These are phyloP conservation scores for Leucosticte australis DNA, from an alignment of 2,113 vertebrate species.

Conservation along the genomic window DNA sequence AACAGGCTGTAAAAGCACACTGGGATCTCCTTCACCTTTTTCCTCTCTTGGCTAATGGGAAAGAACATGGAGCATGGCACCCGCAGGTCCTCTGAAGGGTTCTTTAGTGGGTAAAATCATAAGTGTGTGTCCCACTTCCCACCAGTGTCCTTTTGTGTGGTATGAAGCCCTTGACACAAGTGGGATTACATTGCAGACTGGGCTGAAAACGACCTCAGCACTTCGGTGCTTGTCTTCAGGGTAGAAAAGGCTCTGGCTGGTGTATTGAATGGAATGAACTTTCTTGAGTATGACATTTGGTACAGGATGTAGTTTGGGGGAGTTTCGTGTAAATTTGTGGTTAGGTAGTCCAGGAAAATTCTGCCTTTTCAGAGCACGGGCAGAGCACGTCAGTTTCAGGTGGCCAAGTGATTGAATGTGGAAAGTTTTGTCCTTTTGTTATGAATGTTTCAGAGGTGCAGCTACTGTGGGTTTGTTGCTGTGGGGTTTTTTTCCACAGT, in stretches of 20 bases:
- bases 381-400: background rate
- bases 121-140: background rate
- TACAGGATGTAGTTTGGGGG: background rate
- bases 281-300: background rate
- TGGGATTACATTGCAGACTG: background rate
- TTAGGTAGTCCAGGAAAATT: background rate
- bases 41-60: background rate
- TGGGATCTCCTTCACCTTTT: background rate
- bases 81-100: background rate
- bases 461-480: background rate
- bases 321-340: background rate
- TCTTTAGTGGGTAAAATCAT: background rate
- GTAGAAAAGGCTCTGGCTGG: background rate
- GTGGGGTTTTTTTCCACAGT: fast-evolving
- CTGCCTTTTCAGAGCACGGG: background rate
- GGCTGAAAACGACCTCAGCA: background rate
- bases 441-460: background rate
- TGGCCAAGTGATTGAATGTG: background rate
- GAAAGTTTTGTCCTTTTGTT: background rate
- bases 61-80: background rate
- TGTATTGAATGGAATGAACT: background rate
- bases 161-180: background rate
- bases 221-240: background rate
- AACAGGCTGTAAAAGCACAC: background rate
- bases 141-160: background rate